These are phyloP conservation scores for Prunella himalayana DNA, from an alignment of 2,113 vertebrate genomes.

Conservation along the genomic window DNA sequence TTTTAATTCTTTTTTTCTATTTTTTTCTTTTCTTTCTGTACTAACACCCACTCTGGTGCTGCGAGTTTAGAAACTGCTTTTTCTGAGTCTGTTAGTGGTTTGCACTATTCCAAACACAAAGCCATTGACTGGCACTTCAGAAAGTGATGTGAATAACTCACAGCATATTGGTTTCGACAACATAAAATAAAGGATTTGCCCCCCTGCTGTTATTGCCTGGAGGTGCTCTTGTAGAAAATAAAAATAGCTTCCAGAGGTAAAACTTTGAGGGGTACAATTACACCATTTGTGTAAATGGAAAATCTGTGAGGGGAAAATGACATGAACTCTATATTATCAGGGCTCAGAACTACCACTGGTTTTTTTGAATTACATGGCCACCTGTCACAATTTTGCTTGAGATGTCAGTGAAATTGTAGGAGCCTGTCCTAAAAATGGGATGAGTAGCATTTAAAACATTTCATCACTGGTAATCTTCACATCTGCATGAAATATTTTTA, in stretches of 20 bases:
- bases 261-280: conserved; percentile 43
- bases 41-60: neutral
- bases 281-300: conserved; percentile 46
- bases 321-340: conserved; percentile 8
- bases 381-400: conserved; percentile 49
- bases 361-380: conserved; percentile 17
- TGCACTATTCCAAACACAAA: neutral
- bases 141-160: conserved; percentile 12
- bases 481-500: neutral
- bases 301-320: neutral
- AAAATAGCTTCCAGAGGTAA: conserved; percentile 55
- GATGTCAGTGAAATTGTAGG: conserved; percentile 30
- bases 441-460: conserved; percentile 43
- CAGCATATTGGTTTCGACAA: conserved; percentile 32
- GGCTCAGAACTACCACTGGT: conserved; percentile 3
- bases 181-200: conserved; percentile 50
- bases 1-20: neutral
- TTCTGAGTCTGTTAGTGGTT: neutral
- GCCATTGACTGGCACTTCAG: neutral
- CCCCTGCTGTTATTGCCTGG: conserved; percentile 26
- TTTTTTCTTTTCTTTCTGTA: neutral
- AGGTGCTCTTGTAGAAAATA: conserved; percentile 48
- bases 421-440: conserved; percentile 39
- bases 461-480: neutral
- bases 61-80: neutral